Evolutionary conservation across 2,113 vertebrate genomes (phyloP).

Genomic region (mouse (Mus musculus)): GRCm39 chr4:29362501-29363000

Average conservation of each 20-base stretch:
- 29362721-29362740: background rate
- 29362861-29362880: conserved; percentile 58
- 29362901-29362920: conserved; percentile 50
- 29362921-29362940: conserved; percentile 58
- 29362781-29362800: background rate
- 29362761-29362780: conserved; percentile 20
- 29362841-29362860: conserved; percentile 56
- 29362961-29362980: conserved; percentile 55
- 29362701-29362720: background rate
- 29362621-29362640: conserved; percentile 7
- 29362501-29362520: conserved; percentile 1
- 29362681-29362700: background rate
- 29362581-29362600: conserved; percentile 11
- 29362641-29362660: conserved; percentile 5
- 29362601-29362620: background rate
- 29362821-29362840: conserved; percentile 54
- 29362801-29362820: conserved; percentile 25
- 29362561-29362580: background rate
- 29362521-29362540: background rate
- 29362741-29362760: background rate
- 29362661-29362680: background rate
- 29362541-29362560: conserved; percentile 44
- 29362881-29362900: conserved; percentile 50
- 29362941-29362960: conserved; percentile 45
- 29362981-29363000: background rate